Evolutionary conservation across 2,797 vertebrate species (phyloP), one percentile per base, ranked within the genome.

Genomic region (Typhlichthys eigenmanni): DNA sequence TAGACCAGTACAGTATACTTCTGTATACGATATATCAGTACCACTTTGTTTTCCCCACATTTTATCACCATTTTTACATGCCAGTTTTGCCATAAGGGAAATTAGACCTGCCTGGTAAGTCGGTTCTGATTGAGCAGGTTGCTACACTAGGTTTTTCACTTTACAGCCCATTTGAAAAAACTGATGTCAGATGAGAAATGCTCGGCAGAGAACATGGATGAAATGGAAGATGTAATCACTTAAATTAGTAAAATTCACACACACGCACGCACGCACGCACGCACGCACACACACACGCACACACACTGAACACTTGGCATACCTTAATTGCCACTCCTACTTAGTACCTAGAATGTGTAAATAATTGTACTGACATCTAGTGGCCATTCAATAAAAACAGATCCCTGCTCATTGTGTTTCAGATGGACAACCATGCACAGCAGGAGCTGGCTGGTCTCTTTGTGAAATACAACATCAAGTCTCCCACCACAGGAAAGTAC

Each of bases 151-250:
- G 19, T 24, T 24, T 24, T 24, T 24, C 19, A 8, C 34, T 38
- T 6, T 6, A 38, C 34, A 99, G 98, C 96, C 80, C 96, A 98
- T 72, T 93, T 99, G 64, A 95, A 99, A 87, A 99, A 99, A 78
- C 76, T 98, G 72, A 98, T 98, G 96, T 95, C 96, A 59, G 98
- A 99, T 83, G 98, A 99, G 91, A 99, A 98, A 71, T 98, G 97
- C 75, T 16, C 93, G 0, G 93, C 91, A 7, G 95, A 97, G 81
- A 98, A 95, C 82, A 98, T 95, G 69, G 85, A 89, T 5, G 95
- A 98, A 85, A 98, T 99, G 97, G 96, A 99, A 60, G 90, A 90
- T 0, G 95, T 97, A 70, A 78, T 96, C 76, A 97, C 94, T 1
- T 96, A 96, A 94, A 97, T 98, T 43, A 62, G 89, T 75, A 12